Evolutionary conservation across 2,888 invertebrate species (phyloP), one percentile per base, ranked within the genome.

Genomic region (Frankliniella intonsa): DNA sequence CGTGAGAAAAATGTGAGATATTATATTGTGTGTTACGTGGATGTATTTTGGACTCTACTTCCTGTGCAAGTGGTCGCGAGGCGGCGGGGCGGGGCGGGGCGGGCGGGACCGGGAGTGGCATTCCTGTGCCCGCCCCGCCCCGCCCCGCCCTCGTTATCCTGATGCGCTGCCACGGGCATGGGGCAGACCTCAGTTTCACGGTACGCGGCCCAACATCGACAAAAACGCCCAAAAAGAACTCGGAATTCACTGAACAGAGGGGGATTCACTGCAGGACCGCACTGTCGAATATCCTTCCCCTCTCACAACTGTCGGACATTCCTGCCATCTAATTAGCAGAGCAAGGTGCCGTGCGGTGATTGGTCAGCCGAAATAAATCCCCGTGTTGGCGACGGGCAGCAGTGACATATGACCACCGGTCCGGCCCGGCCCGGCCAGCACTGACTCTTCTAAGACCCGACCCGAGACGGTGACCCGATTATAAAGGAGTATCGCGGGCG

Each of bases 251-350:
- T 12, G 69, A 22, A 22, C 69, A 22, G 8, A 22, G n/a, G n/a
- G n/a, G 69, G 69, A 22, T 38, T 38, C 38, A 38, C 69, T 0
- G 69, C 8, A 3, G 22, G n/a, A 22, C n/a, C 69, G 9, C 22
- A 22, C 69, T 19, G 69, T 19, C 69, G 69, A 19, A 69, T 19
- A 38, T 38, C 38, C 38, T 38, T 38, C 38, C 38, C 38, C 38
- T 38, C 69, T 19, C n/a, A 76, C 69, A 3, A 22, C 69, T 22
- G 69, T 22, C n/a, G 69, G 22, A 25, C 69, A 76, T 76, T 76
- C 69, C 22, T 12, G 69, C 25, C 69, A 25, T 76, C 69, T 76
- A 76, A 76, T 76, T 76, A 76, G 69, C 22, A 25, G 69, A 69
- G n/a, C n/a, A 17, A 69, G 69, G 69, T 22, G 62, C 38, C 3